Percentiles rank a stretch among this genome's conserved stretches.
phyloP scores from a whole-genome alignment of 1,140 invertebrate species.

The Nasonia vitripennis region DNA sequence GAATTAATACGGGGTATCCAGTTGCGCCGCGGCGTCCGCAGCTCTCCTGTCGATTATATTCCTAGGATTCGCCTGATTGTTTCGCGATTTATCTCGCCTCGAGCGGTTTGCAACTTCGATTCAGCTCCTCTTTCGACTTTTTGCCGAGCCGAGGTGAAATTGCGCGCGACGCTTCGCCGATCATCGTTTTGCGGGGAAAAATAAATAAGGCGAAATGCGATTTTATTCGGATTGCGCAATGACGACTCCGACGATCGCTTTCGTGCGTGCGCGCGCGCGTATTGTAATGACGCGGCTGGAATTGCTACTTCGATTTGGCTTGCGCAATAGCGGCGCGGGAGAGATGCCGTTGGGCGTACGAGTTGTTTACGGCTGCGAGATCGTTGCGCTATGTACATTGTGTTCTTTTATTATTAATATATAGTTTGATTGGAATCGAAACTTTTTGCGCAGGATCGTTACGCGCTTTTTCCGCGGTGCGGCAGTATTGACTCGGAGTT shows the following conservation, averaged over 20 bases:
- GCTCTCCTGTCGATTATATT: neutral
- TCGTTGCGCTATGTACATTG: neutral
- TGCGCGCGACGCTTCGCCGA: neutral
- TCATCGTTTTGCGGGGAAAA: neutral
- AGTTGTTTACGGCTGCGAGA: neutral
- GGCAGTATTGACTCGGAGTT: neutral
- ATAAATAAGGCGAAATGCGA: slow-evolving; percentile 11
- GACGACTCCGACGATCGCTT: neutral
- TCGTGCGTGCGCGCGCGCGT: neutral
- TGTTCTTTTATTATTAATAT: slow-evolving; percentile 4
- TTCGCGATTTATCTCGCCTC: neutral
- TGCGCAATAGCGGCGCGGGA: neutral
- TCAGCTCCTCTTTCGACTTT: neutral
- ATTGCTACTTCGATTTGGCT: neutral
- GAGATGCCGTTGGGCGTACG: neutral
- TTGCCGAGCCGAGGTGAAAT: neutral
- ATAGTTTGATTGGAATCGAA: neutral
- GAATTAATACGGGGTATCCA: slow-evolving; percentile 23
- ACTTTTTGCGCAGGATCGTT: neutral
- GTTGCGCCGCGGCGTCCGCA: neutral
- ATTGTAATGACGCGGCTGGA: neutral
- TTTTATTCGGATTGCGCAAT: slow-evolving; percentile 14
- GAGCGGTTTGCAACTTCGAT: neutral
- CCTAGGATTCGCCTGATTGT: slow-evolving; percentile 10
- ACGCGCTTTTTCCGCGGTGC: neutral